Evolutionary conservation across 1,140 invertebrate genomes (phyloP).

Genomic region (Nephila pilipes): DNA sequence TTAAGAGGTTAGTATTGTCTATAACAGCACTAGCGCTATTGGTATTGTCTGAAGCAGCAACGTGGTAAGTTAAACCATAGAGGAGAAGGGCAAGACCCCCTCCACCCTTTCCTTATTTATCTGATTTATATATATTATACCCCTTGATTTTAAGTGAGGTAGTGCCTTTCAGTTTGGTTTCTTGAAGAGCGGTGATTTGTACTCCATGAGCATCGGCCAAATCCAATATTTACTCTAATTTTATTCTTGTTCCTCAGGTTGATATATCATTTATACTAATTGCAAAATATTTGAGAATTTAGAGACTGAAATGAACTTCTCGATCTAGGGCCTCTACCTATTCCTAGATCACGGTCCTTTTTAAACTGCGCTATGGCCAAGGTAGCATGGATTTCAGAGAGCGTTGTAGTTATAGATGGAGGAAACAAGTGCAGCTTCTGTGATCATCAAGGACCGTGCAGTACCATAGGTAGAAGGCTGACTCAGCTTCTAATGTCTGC

Average conservation of each 20-base stretch:
- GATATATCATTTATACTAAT: background rate
- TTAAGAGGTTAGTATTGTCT: no score
- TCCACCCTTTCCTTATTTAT: no score
- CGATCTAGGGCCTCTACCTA: constrained; percentile 10
- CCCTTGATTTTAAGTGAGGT: background rate
- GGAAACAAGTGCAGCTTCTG: background rate
- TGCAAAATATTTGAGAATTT: background rate
- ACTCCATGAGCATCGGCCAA: background rate
- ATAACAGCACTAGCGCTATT: no score
- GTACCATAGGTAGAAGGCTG: no score
- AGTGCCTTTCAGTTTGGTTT: background rate
- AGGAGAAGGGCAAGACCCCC: no score
- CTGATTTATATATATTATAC: background rate
- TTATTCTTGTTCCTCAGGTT: background rate
- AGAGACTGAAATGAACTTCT: constrained; percentile 2
- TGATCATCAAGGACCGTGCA: background rate
- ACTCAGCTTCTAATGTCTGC: no score
- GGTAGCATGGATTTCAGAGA: background rate
- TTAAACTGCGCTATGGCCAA: constrained; percentile 7
- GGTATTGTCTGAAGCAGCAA: no score
- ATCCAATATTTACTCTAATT: background rate
- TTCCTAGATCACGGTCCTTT: background rate
- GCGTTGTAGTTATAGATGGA: background rate
- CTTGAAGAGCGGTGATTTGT: background rate
- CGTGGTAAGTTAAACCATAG: no score